Percentiles rank a stretch among this genome's conserved stretches.
Conservation (phyloP, 1,140 invertebrate species). For the Bactericera cockerelli region DNA sequence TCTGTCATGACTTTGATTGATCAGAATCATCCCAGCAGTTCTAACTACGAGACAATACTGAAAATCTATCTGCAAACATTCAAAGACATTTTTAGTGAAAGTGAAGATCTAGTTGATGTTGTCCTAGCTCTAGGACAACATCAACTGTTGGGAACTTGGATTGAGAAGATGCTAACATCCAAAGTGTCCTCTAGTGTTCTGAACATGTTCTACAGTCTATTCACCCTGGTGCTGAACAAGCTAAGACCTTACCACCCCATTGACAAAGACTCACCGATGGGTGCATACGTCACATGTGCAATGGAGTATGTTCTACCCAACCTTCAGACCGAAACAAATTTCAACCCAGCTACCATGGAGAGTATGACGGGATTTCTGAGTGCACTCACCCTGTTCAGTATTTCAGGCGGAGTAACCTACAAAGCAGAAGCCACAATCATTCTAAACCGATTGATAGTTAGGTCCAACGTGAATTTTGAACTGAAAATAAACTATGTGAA, state of each 20-base stretch:
- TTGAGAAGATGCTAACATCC: not conserved
- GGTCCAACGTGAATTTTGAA: not conserved
- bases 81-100: not conserved
- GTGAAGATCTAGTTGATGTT: too few species aligned
- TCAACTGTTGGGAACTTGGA: not conserved
- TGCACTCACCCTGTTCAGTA: not conserved
- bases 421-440: not conserved
- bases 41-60: not conserved
- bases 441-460: not conserved
- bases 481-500: not conserved
- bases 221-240: not conserved
- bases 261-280: not conserved
- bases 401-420: not conserved
- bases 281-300: not conserved
- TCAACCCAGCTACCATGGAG: not conserved
- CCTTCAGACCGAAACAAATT: not conserved
- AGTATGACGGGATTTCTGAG: not conserved
- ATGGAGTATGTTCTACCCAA: not conserved
- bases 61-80: not conserved
- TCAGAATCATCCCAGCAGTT: not conserved
- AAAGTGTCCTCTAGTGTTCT: not conserved
- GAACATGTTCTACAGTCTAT: not conserved
- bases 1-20: not conserved
- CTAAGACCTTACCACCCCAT: not conserved
- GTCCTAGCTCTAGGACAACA: not conserved